Evolutionary conservation across 2,113 vertebrate species (phyloP), one percentile per base, ranked within the genome.

Genomic region (Geothlypis trichas): DNA sequence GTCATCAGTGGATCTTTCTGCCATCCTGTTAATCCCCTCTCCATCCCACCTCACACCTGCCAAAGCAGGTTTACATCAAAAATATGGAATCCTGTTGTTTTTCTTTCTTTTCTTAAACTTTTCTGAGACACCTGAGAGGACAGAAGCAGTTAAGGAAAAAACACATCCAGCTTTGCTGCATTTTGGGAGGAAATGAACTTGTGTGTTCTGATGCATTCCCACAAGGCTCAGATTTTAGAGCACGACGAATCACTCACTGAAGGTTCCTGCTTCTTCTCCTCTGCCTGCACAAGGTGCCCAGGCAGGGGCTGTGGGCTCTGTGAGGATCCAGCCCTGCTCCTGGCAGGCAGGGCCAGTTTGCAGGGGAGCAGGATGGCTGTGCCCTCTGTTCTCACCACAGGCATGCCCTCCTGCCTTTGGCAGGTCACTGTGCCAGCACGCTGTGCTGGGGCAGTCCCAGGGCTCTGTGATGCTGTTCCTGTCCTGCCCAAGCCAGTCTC

Each of bases 351-450:
- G 15, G 68, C 33, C 0, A 1, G 4, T 61, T 35, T 42, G 33
- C 20, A 18, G 47, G 19, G 0, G 1, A 10, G 2, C 7, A 15
- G 42, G 18, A 2, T 37, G 22, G 13, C 33, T 0, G 0, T 66
- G 59, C 42, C 57, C 57, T 31, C 16, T 0, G 13, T 10, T 63
- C 28, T 68, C 4, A 2, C 8, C 37, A 13, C n/a, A n/a, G 59
- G 18, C 44, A 63, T 22, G 8, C 15, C 27, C 11, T 9, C 39
- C 13, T 2, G 0, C 8, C 35, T 57, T 51, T 44, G 82, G 49
- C 26, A 42, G 27, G 44, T 59, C 21, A 12, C 46, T 13, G 30
- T 59, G 72, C 20, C 35, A 76, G n/a, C 62, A 37, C 0, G 0
- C 24, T 0, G 0, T 31, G 20, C 33, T 61, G 13, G 78, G 82